These are phyloP conservation scores for Fregata magnificens DNA, from an alignment of 2,113 vertebrate genomes.

Conservation along the genomic window DNA sequence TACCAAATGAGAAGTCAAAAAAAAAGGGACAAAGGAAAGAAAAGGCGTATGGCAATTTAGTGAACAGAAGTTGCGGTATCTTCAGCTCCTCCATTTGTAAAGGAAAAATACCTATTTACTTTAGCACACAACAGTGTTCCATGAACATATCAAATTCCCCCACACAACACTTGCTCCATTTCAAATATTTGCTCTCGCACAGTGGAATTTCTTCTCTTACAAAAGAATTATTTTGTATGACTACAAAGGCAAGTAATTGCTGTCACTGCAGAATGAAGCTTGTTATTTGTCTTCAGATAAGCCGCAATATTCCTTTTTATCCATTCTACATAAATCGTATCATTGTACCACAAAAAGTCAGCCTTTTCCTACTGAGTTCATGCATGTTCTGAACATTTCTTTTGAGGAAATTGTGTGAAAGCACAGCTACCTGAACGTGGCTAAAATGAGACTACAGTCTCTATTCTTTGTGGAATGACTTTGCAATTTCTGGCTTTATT, in stretches of 20 bases:
- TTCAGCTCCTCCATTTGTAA: background rate
- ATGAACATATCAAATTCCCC: background rate
- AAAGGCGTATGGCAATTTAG: background rate
- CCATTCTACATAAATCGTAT: background rate
- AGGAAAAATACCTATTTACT: background rate
- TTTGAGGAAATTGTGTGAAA: background rate
- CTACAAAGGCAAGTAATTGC: slow-evolving; percentile 18
- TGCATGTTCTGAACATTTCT: background rate
- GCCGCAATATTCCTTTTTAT: background rate
- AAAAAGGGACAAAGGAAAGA: background rate
- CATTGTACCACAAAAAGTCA: background rate
- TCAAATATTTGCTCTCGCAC: slow-evolving; percentile 42
- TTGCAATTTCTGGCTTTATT: background rate
- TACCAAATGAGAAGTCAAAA: background rate
- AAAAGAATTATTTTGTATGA: slow-evolving; percentile 33
- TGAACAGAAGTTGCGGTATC: background rate
- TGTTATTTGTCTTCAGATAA: slow-evolving; percentile 2
- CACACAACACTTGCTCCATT: background rate
- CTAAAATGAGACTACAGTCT: background rate
- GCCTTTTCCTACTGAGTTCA: background rate
- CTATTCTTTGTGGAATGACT: background rate
- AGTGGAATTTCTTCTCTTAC: slow-evolving; percentile 32
- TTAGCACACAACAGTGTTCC: background rate
- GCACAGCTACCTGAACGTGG: background rate
- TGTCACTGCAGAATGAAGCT: background rate